Percentiles rank a stretch among this genome's conserved stretches.
phyloP scores from a whole-genome alignment of 37 sponge, comb jelly and placozoan genomes.

The Geodia barretti region DNA sequence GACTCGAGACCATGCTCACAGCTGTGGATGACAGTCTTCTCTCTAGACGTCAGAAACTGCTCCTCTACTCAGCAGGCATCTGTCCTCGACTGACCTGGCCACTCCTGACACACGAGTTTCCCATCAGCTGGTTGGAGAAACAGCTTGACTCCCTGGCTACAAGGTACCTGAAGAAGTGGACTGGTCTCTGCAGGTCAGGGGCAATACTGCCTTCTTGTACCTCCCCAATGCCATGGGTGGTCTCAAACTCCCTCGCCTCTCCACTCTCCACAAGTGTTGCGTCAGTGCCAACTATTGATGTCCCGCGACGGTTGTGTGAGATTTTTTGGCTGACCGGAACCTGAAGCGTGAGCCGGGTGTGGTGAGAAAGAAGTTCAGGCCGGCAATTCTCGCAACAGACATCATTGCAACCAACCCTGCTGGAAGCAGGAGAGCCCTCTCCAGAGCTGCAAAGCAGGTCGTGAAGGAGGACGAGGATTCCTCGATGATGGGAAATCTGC shows the following conservation, averaged over 20 bases:
- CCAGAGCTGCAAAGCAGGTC: background rate
- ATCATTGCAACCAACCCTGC: background rate
- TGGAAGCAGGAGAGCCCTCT: background rate
- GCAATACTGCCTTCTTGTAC: background rate
- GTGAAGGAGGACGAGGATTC: background rate
- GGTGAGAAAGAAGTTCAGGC: background rate
- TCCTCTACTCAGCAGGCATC: no score
- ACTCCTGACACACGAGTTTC: no score
- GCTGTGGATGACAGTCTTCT: no score
- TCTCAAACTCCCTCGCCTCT: background rate
- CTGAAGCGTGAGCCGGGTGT: background rate
- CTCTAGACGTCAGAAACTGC: no score
- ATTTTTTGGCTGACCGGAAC: background rate
- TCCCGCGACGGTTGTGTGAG: slow-evolving; percentile 6
- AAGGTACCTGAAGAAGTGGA: background rate
- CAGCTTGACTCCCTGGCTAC: background rate
- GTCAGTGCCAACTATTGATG: slow-evolving; percentile 5
- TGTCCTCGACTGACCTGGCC: no score
- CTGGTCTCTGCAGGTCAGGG: background rate
- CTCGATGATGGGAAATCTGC: background rate
- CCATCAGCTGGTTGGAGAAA: no score
- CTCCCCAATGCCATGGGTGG: background rate
- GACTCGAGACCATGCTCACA: no score
- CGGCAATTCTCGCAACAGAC: background rate
- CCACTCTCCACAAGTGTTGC: background rate